These are phyloP conservation scores for Semotilus atromaculatus DNA, from an alignment of 2,797 vertebrate species.

Conservation along the genomic window DNA sequence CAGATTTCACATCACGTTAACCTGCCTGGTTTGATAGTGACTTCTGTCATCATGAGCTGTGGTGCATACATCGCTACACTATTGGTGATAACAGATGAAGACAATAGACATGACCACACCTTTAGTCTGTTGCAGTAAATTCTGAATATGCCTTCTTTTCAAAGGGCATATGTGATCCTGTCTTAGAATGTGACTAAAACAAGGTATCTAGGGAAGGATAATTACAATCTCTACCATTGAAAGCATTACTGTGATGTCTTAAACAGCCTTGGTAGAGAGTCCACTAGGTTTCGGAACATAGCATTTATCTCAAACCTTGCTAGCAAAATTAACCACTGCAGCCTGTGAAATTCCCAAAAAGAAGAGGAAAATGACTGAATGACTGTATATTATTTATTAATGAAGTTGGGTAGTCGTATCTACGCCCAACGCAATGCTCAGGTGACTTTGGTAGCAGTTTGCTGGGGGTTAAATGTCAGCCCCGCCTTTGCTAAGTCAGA, in stretches of 20 bases:
- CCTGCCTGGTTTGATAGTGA: neutral
- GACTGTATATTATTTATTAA: slow-evolving; percentile 21
- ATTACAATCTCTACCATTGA: neutral
- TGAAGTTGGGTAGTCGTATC: slow-evolving; percentile 35
- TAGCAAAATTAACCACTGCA: neutral
- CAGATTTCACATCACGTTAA: neutral
- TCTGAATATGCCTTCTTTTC: neutral
- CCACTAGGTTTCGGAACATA: neutral
- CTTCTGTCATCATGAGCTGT: neutral
- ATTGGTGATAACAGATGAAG: neutral
- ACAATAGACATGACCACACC: neutral
- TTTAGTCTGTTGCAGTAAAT: neutral
- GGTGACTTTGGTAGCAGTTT: slow-evolving; percentile 61
- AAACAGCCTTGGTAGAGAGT: neutral
- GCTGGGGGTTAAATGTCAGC: slow-evolving; percentile 64
- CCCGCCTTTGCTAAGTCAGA: slow-evolving; percentile 58
- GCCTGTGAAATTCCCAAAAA: neutral
- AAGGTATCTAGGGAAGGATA: neutral
- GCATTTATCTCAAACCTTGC: neutral
- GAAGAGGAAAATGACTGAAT: neutral
- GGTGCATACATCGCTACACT: neutral
- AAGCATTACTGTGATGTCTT: neutral
- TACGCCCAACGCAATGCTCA: slow-evolving; percentile 44
- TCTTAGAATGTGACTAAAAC: slow-evolving; percentile 5
- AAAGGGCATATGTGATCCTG: neutral